A percentile compares a stretch with the other conserved stretches of the same genome.
phyloP scores from a whole-genome alignment of 2,888 invertebrate species.

The Scaptomyza caliginosa region DNA sequence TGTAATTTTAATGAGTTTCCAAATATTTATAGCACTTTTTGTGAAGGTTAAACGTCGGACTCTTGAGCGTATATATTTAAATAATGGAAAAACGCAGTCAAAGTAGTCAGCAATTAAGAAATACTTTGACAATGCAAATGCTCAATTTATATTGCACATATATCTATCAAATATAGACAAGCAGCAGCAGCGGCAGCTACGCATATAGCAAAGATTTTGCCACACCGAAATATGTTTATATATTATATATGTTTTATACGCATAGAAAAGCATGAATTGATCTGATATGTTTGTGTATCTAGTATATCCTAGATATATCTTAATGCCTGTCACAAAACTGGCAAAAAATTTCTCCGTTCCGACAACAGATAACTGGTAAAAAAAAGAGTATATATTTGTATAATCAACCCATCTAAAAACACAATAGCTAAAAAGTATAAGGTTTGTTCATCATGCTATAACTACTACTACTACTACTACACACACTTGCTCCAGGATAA shows the following conservation, averaged over 20 bases:
- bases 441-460: conserved; percentile 71
- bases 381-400: conserved; percentile 41
- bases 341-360: conserved; percentile 43
- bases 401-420: conserved; percentile 43
- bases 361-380: conserved; percentile 30
- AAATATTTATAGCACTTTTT: conserved; percentile 75
- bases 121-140: conserved; percentile 58
- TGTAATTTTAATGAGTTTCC: conserved; percentile 76
- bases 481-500: conserved; percentile 71
- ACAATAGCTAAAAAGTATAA: conserved; percentile 57
- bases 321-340: conserved; percentile 48
- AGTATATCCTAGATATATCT: conserved; percentile 33
- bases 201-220: conserved; percentile 56
- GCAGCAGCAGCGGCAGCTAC: conserved; percentile 40
- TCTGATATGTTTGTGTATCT: conserved; percentile 38
- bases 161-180: conserved; percentile 30
- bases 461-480: conserved; percentile 62
- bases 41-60: conserved; percentile 73
- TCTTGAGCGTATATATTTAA: conserved; percentile 45
- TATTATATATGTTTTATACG: conserved; percentile 19
- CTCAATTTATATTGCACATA: conserved; percentile 45
- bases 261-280: conserved; percentile 36
- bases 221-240: conserved; percentile 28
- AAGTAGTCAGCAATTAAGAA: conserved; percentile 53
- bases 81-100: conserved; percentile 63